phyloP scores from a whole-genome alignment of 2,797 vertebrate genomes.

The Cichlasoma orientale region DNA sequence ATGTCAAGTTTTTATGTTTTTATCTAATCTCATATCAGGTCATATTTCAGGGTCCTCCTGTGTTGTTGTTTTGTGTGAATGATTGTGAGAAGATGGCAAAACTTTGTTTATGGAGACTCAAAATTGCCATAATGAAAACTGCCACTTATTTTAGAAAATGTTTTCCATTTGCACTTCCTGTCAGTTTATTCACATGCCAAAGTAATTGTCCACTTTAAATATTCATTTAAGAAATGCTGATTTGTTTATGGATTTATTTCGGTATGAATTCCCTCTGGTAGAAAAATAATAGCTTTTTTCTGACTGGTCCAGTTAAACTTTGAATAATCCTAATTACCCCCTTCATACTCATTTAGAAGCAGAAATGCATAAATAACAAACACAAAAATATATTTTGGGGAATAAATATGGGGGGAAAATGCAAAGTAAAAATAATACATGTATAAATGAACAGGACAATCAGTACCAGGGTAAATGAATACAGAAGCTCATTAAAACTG shows the following conservation, averaged over 20 bases:
- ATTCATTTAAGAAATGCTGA: neutral
- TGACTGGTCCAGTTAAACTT: neutral
- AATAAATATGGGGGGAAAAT: neutral
- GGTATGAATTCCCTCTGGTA: neutral
- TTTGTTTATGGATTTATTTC: neutral
- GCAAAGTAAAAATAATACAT: neutral
- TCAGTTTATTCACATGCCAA: neutral
- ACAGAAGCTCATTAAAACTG: neutral
- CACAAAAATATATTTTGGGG: neutral
- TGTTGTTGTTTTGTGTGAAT: neutral
- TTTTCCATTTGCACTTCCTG: neutral
- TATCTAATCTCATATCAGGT: neutral
- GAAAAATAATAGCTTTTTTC: neutral
- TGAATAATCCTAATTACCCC: neutral
- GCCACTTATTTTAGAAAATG: neutral
- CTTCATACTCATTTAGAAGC: neutral
- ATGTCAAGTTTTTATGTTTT: neutral
- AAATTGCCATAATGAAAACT: neutral
- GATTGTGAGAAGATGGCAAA: neutral
- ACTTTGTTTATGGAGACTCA: neutral
- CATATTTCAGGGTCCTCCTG: neutral
- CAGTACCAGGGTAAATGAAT: neutral
- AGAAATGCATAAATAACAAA: neutral
- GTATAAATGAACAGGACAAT: neutral
- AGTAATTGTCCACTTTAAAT: neutral